Evolutionary conservation across 2,888 invertebrate species (phyloP).

Genomic region (Cheilosia vernalis): DNA sequence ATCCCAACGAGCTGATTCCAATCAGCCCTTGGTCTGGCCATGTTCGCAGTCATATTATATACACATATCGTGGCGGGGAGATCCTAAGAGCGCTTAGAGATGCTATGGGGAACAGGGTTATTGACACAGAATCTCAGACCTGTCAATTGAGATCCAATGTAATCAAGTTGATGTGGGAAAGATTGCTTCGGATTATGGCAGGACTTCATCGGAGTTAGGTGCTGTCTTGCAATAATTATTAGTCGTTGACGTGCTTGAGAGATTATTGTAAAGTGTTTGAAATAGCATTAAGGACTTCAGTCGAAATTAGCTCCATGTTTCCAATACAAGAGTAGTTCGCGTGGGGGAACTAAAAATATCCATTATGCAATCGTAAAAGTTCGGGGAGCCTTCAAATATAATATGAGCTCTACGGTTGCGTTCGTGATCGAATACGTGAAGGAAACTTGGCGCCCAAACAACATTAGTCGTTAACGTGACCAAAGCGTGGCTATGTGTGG

Average conservation of each 20-base stretch:
- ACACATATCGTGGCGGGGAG: not conserved
- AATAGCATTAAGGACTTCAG: not conserved
- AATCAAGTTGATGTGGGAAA: constrained; percentile 22
- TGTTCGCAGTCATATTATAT: no score
- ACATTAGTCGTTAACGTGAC: not conserved
- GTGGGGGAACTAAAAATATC: not conserved
- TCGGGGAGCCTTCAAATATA: not conserved
- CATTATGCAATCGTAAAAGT: not conserved
- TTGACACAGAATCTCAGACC: constrained; percentile 42
- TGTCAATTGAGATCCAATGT: constrained; percentile 34
- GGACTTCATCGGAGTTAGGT: not conserved
- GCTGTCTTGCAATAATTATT: constrained; percentile 30
- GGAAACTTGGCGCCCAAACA: constrained; percentile 8
- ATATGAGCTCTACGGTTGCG: not conserved
- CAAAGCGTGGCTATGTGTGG: not conserved
- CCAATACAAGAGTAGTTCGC: not conserved
- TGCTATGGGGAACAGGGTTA: constrained; percentile 1
- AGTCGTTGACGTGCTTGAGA: not conserved
- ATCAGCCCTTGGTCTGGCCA: not conserved
- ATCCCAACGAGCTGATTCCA: not conserved
- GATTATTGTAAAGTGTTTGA: not conserved
- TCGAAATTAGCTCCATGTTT: not conserved
- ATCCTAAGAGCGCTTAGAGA: not conserved
- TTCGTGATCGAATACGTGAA: not conserved
- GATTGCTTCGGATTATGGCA: constrained; percentile 1